A percentile compares a stretch with the other conserved stretches of the same genome.
Evolutionary conservation across 1,140 invertebrate genomes (phyloP).

Genomic region (Zaprionus inermis): DNA sequence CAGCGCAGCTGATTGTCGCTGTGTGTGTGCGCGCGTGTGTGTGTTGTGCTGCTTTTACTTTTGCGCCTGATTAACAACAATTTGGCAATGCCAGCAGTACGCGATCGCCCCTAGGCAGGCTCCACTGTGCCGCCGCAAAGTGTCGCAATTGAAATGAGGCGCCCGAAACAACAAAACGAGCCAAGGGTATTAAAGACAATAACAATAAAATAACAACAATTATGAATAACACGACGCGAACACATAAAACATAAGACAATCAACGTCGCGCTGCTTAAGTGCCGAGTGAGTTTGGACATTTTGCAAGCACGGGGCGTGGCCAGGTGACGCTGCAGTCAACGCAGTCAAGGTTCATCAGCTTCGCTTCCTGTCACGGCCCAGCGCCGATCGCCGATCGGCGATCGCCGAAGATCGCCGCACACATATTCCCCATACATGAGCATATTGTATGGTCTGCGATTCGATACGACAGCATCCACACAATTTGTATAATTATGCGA

Average conservation of each 20-base stretch:
- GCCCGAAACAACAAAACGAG: conserved; percentile 10
- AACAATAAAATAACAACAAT: conserved; percentile 2
- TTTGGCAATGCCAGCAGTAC: not conserved
- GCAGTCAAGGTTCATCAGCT: conserved; percentile 8
- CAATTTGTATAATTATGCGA: conserved; percentile 27
- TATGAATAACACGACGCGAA: not conserved
- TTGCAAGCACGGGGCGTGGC: conserved; percentile 1
- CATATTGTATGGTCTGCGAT: not conserved
- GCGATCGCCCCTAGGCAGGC: not conserved
- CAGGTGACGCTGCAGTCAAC: not conserved
- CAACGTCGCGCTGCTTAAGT: conserved; percentile 8
- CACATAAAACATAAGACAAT: conserved; percentile 9
- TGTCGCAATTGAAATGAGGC: conserved; percentile 24
- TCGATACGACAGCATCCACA: not conserved
- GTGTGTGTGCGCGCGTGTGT: not conserved
- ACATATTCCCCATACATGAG: too few relatives aligned
- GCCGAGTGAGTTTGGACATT: conserved; percentile 5
- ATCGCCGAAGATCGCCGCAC: not conserved
- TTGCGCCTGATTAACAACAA: conserved; percentile 21
- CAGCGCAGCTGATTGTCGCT: conserved; percentile 28
- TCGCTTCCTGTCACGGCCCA: conserved; percentile 5
- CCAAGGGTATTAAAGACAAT: not conserved
- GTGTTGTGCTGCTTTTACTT: conserved; percentile 41
- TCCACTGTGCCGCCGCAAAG: conserved; percentile 23
- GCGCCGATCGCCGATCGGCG: not conserved